A percentile compares a stretch with the other conserved stretches of the same genome.
Conservation (phyloP, 2,113 vertebrate species). For the Chionomys nivalis region DNA sequence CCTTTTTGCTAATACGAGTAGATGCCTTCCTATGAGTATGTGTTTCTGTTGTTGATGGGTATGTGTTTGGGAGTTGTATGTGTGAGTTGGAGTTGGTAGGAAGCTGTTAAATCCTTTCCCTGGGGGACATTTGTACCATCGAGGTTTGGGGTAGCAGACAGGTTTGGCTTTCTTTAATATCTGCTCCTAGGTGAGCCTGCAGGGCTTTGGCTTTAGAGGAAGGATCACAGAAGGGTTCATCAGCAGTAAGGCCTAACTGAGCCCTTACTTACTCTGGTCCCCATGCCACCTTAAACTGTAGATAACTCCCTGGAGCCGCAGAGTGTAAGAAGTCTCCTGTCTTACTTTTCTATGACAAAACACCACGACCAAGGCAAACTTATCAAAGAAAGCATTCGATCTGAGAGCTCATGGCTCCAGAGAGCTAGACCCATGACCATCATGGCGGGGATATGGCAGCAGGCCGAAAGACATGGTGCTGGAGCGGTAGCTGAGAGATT, state of each 20-base stretch:
- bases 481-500: background rate
- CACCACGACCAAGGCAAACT: background rate
- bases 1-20: conserved; percentile 2
- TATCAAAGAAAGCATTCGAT: background rate
- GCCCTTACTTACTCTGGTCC: background rate
- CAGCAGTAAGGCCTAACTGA: background rate
- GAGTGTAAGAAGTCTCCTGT: background rate
- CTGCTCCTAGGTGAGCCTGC: background rate
- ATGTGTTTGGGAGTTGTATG: background rate
- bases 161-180: background rate
- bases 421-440: background rate
- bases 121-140: background rate
- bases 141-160: background rate
- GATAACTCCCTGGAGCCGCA: background rate
- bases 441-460: background rate
- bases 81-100: background rate
- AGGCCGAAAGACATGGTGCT: background rate
- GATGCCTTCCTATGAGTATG: background rate
- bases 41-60: background rate
- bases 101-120: background rate
- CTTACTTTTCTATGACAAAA: background rate
- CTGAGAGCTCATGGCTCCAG: background rate
- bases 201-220: background rate
- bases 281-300: background rate
- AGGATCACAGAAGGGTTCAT: background rate